A percentile compares a stretch with the other conserved stretches of the same genome.
These are phyloP conservation scores for Papilio dardanus DNA, from an alignment of 1,140 invertebrate species.

Conservation along the genomic window DNA sequence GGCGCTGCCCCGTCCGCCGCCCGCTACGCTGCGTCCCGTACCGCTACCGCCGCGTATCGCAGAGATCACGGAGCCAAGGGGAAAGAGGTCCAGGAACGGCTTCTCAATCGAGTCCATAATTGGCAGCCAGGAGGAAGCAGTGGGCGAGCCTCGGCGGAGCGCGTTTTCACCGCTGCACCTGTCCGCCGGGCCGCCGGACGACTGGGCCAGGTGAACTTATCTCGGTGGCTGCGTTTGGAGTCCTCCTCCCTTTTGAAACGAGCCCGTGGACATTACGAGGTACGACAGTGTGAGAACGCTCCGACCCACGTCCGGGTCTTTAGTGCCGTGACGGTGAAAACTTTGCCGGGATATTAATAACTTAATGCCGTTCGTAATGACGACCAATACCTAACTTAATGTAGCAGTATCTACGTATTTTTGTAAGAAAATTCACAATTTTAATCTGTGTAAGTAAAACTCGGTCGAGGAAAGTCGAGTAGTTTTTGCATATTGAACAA, in stretches of 20 bases:
- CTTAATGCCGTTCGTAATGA: slow-evolving; percentile 43
- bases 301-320: background rate
- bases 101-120: slow-evolving; percentile 79
- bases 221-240: slow-evolving; percentile 57
- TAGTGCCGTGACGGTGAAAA: slow-evolving; percentile 39
- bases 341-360: slow-evolving; percentile 33
- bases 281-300: slow-evolving; percentile 18
- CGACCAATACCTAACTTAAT: slow-evolving; percentile 51
- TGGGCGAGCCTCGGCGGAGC: slow-evolving; percentile 65
- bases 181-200: slow-evolving; percentile 69
- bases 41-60: slow-evolving; percentile 68
- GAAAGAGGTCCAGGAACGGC: slow-evolving; percentile 76
- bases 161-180: slow-evolving; percentile 77
- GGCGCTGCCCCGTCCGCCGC: slow-evolving; percentile 71
- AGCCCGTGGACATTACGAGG: slow-evolving; percentile 40
- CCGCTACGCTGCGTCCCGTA: slow-evolving; percentile 70
- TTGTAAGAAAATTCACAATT: slow-evolving; percentile 39
- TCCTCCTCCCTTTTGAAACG: slow-evolving; percentile 54
- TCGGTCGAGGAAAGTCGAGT: background rate
- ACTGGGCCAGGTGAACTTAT: slow-evolving; percentile 81
- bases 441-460: slow-evolving; percentile 23
- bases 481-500: slow-evolving; percentile 37
- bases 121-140: slow-evolving; percentile 61
- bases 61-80: slow-evolving; percentile 52
- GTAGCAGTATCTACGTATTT: slow-evolving; percentile 50